These are phyloP conservation scores for Proteles cristata DNA, from an alignment of 2,113 vertebrate genomes.

Conservation along the genomic window DNA sequence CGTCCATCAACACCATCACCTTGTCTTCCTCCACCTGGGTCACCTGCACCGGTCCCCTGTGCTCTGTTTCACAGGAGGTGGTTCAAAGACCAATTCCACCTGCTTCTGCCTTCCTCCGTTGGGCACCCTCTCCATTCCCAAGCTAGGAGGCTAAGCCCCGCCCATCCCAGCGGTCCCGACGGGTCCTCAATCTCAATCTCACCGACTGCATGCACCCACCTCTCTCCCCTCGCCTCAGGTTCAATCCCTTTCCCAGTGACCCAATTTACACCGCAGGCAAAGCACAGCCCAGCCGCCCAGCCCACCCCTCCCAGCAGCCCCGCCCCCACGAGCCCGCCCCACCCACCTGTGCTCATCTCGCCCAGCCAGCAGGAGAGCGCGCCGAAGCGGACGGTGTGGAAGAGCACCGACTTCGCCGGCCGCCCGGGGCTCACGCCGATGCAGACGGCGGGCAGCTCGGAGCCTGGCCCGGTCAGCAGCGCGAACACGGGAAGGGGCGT, in stretches of 20 bases:
- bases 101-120: background rate
- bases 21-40: conserved; percentile 88
- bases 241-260: background rate
- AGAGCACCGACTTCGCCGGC: conserved; percentile 79
- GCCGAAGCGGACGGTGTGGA: conserved; percentile 93
- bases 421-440: conserved; percentile 86
- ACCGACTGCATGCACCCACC: rapidly evolving
- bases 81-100: background rate
- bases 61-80: conserved; percentile 83
- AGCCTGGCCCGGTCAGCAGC: conserved; percentile 88
- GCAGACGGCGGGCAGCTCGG: conserved; percentile 92
- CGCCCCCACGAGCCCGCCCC: rapidly evolving
- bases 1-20: conserved; percentile 90
- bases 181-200: rapidly evolving
- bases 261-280: rapidly evolving
- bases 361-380: conserved; percentile 94
- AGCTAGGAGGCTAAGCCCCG: background rate
- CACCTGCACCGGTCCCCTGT: conserved; percentile 88
- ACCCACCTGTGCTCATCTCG: conserved; percentile 85
- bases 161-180: rapidly evolving
- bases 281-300: background rate
- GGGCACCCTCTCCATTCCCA: background rate
- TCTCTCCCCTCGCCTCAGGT: rapidly evolving
- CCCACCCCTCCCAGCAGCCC: background rate
- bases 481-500: conserved; percentile 90